Base-by-base conservation (phyloP, 1,140 invertebrate species). In the Euura saliciscinereae region DNA sequence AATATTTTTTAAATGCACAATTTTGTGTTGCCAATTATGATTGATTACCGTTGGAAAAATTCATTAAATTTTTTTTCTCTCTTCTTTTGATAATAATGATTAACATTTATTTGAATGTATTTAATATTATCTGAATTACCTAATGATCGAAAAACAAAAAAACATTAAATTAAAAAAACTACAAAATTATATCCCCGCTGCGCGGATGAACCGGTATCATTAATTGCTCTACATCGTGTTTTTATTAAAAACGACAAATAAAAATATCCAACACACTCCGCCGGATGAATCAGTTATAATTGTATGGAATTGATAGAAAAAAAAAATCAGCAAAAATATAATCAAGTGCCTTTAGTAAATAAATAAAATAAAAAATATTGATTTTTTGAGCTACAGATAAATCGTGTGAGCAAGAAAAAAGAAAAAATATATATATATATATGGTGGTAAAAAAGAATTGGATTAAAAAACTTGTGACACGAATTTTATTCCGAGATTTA, bases 401-500 rank as follows among this genome's bases (percentile, higher is more conserved):
- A 64, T 10, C 8, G 1, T 64, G 13, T 13, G 13, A 13, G 8
- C 13, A 64, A 64, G 59, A 10, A 64, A 64, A 64, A 64, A 65
- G 70, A 75, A 73, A 59, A 72, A 75, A 69, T 75, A 73, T 44
- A 70, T 45, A 72, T 44, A 73, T 28, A 28, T 28, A 28, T 4
- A 71, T 72, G 73, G 73, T 70, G 68, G 67, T 74, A 28, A 71
- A 75, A 75, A 75, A 77, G 75, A 76, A 74, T 59, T 59, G 51
- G 51, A 83, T 84, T 86, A 83, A 85, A 59, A 59, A 85, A 82
- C 78, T 84, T 86, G 81, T 84, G 82, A 83, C 82, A 87, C 81
- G 78, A 85, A 82, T 84, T 85, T 85, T 85, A 85, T 86, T 85
- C 80, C 81, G 80, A 85, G 82, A 85, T 83, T 86, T 85, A 86